Conservation (phyloP, 1,140 invertebrate species). For the Leucophenga varia region DNA sequence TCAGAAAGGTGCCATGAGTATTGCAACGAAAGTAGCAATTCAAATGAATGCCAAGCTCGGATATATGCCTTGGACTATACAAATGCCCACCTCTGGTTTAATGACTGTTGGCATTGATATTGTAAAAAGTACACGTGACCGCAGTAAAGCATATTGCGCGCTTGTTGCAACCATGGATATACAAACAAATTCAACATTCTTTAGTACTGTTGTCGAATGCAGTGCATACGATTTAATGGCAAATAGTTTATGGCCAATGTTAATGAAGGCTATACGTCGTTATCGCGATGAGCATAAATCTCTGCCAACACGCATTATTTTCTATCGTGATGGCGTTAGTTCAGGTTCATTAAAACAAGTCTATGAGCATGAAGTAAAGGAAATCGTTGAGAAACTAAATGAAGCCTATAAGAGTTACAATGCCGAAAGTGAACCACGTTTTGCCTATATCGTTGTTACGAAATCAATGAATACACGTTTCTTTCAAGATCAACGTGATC, state of each 20-base stretch:
- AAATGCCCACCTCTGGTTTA: conserved; percentile 66
- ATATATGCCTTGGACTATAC: conserved; percentile 80
- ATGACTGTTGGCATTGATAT: conserved; percentile 91
- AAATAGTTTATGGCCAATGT: conserved; percentile 64
- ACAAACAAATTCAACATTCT: conserved; percentile 61
- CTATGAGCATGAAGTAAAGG: conserved; percentile 48
- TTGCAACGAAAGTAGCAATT: conserved; percentile 85
- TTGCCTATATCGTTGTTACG: conserved; percentile 75
- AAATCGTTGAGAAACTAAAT: conserved; percentile 61
- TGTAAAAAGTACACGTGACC: conserved; percentile 73
- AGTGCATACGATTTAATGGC: conserved; percentile 71
- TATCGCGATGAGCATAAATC: conserved; percentile 56
- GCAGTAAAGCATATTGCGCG: conserved; percentile 67
- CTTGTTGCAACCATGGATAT: conserved; percentile 78
- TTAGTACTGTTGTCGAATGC: conserved; percentile 63
- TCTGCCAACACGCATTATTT: conserved; percentile 64
- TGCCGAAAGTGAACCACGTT: conserved; percentile 50
- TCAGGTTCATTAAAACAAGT: conserved; percentile 79
- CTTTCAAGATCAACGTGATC: conserved; percentile 59
- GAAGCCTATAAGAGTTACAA: conserved; percentile 58
- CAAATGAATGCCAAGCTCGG: conserved; percentile 90
- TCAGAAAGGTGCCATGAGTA: conserved; percentile 64
- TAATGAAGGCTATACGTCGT: conserved; percentile 62
- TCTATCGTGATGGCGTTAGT: conserved; percentile 82
- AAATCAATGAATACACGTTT: conserved; percentile 72